Conservation (phyloP, 2,797 vertebrate genomes). For the Pangasius macronema region DNA sequence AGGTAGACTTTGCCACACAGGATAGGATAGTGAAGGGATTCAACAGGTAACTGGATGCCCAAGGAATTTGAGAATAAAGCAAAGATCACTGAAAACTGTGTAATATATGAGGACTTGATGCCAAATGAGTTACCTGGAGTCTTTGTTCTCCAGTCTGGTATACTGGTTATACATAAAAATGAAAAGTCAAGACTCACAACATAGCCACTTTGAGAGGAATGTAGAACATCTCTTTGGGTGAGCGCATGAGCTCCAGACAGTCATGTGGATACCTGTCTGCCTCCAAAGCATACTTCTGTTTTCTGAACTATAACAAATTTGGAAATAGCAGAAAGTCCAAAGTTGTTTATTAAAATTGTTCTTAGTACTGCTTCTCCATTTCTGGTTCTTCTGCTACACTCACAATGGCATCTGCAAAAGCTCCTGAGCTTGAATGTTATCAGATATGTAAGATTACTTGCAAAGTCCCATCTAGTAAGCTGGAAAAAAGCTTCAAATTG, state of each 20-base stretch:
- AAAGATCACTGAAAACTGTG: neutral
- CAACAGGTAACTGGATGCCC: conserved; percentile 85
- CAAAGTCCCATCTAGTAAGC: neutral
- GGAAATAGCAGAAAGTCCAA: neutral
- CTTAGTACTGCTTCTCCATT: neutral
- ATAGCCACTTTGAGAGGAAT: conserved; percentile 94
- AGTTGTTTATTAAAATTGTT: neutral
- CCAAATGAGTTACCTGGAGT: neutral
- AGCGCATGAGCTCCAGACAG: conserved; percentile 89
- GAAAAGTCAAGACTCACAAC: conserved; percentile 59
- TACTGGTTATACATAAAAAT: neutral
- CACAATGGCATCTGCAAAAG: neutral
- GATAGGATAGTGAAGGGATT: conserved; percentile 96
- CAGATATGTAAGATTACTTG: neutral
- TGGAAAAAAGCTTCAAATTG: neutral
- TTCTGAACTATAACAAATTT: conserved; percentile 82
- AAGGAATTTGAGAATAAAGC: conserved; percentile 45
- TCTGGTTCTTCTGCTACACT: neutral
- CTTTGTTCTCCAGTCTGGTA: neutral
- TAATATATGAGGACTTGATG: neutral
- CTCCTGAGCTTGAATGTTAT: neutral
- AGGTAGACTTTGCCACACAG: conserved; percentile 96
- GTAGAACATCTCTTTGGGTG: conserved; percentile 91
- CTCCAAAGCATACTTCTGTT: conserved; percentile 90
- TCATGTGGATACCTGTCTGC: conserved; percentile 88